Evolutionary conservation across 2,888 invertebrate genomes (phyloP).

Genomic region (Notodonta dromedarius): DNA sequence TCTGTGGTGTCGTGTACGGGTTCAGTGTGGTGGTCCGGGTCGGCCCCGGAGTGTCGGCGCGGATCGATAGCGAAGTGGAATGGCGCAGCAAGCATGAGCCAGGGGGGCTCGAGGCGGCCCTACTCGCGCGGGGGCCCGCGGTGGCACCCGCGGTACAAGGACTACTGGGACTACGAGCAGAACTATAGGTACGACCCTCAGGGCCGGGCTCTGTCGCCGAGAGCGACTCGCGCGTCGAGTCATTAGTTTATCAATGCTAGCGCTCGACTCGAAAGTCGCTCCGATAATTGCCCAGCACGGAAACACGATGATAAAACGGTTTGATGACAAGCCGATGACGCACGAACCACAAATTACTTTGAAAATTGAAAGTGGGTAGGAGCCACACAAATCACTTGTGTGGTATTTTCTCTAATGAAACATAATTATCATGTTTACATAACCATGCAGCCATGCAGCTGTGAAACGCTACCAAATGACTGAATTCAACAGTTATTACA

Average conservation of each 20-base stretch:
- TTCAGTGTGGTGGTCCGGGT: constrained; percentile 38
- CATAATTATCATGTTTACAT: constrained; percentile 1
- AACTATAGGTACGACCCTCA: constrained; percentile 64
- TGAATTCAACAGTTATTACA: too few species aligned
- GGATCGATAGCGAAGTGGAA: constrained; percentile 67
- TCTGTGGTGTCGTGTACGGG: constrained; percentile 36
- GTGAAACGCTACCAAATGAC: too few species aligned
- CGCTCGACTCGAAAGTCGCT: neutral
- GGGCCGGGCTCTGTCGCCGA: neutral
- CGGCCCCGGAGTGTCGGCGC: constrained; percentile 54
- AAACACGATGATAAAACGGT: neutral
- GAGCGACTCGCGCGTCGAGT: neutral
- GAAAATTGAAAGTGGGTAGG: neutral
- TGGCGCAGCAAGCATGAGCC: constrained; percentile 77
- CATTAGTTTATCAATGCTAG: neutral
- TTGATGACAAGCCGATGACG: neutral
- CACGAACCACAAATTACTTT: neutral
- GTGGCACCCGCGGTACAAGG: constrained; percentile 81
- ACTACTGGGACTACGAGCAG: constrained; percentile 81
- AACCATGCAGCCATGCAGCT: neutral
- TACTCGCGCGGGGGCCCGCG: constrained; percentile 79
- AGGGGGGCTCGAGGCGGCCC: constrained; percentile 76
- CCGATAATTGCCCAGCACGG: neutral
- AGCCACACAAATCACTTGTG: neutral
- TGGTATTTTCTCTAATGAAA: neutral